Evolutionary conservation across 1,140 invertebrate genomes (phyloP).

Genomic region (Drosophila tani): DNA sequence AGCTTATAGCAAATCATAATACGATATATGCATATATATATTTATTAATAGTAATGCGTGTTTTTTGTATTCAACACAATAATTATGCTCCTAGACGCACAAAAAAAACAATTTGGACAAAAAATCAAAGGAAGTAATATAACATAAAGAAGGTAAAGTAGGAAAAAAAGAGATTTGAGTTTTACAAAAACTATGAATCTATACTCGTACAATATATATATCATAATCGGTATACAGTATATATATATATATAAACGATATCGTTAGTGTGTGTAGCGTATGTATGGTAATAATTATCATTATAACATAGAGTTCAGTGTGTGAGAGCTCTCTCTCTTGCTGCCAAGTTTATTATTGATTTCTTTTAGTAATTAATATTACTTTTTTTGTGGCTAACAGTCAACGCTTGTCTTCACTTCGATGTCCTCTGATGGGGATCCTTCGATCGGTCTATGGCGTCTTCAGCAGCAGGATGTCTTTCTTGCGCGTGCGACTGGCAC

Average conservation of each 20-base stretch:
- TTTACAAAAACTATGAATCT: constrained; percentile 63
- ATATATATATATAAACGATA: constrained; percentile 56
- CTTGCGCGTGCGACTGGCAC: constrained; percentile 77
- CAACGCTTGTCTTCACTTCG: constrained; percentile 53
- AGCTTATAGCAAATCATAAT: constrained; percentile 83
- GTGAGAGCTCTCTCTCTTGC: constrained; percentile 31
- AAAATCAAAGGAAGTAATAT: constrained; percentile 60
- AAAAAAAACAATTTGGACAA: constrained; percentile 59
- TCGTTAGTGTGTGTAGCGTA: constrained; percentile 53
- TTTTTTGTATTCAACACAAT: constrained; percentile 20
- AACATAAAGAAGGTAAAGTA: constrained; percentile 37
- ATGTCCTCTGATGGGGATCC: constrained; percentile 22
- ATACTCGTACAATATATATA: constrained; percentile 67
- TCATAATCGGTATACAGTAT: constrained; percentile 68
- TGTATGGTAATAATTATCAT: constrained; percentile 78
- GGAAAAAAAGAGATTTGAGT: constrained; percentile 36
- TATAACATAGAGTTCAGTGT: constrained; percentile 75
- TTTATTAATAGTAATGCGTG: constrained; percentile 35
- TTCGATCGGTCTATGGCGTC: constrained; percentile 61
- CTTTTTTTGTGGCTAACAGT: constrained; percentile 45
- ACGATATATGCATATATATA: constrained; percentile 64
- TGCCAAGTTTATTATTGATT: constrained; percentile 23
- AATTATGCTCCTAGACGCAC: constrained; percentile 37
- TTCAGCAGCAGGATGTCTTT: constrained; percentile 83
- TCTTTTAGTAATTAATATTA: too few species aligned